A percentile compares a stretch with the other conserved stretches of the same genome.
Evolutionary conservation across 2,797 vertebrate genomes (phyloP).

Genomic region (Rhynchotus rufescens): DNA sequence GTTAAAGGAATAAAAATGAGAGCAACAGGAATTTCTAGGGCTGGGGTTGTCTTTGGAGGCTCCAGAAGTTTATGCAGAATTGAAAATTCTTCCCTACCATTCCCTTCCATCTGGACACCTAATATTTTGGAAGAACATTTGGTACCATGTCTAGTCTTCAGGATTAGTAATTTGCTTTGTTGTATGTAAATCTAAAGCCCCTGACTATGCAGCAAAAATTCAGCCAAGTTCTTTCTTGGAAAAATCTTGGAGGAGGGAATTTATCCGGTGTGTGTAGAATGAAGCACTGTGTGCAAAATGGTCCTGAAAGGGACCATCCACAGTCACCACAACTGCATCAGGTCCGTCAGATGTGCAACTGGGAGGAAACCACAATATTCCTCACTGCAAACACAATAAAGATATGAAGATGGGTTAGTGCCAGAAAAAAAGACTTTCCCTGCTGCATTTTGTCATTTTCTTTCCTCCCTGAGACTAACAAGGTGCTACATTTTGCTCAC

Average conservation of each 20-base stretch:
- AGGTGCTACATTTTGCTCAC: neutral
- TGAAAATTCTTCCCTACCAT: neutral
- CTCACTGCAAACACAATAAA: neutral
- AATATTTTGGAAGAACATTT: neutral
- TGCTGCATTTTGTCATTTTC: neutral
- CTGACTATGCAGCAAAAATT: neutral
- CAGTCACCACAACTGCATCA: neutral
- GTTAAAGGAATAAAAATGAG: neutral
- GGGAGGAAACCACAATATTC: rapidly evolving
- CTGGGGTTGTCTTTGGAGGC: neutral
- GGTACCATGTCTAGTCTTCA: neutral
- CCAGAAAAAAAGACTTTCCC: neutral
- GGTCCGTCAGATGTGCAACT: neutral
- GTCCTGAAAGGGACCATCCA: neutral
- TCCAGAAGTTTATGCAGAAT: neutral
- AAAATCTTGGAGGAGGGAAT: neutral
- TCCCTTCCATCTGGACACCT: neutral
- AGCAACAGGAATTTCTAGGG: neutral
- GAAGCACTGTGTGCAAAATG: rapidly evolving
- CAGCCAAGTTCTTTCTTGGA: neutral
- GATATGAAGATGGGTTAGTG: rapidly evolving
- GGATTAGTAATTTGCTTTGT: conserved; percentile 24
- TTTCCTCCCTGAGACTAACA: neutral
- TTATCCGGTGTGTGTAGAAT: neutral
- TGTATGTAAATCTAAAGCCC: neutral